Conservation (phyloP, 1,140 invertebrate species). For the Colletes gigas region DNA sequence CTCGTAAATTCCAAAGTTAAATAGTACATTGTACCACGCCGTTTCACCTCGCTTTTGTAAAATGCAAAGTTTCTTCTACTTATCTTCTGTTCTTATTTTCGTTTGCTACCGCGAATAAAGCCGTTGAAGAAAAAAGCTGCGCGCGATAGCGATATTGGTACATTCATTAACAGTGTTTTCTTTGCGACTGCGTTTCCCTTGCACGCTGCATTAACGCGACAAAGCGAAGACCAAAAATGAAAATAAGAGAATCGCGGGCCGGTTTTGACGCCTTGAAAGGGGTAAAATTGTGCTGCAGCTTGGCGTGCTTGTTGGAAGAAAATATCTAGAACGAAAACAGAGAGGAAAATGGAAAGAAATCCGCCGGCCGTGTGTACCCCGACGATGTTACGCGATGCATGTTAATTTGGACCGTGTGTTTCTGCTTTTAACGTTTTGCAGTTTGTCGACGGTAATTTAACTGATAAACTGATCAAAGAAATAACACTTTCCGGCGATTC, state of each 20-base stretch:
- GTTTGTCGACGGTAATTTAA: too few species aligned
- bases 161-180: constrained; percentile 57
- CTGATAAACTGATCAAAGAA: too few species aligned
- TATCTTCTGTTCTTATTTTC: too few species aligned
- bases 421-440: neutral
- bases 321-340: neutral
- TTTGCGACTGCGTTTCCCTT: neutral
- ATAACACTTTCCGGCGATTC: neutral
- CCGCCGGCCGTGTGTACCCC: too few species aligned
- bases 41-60: too few species aligned
- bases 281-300: neutral
- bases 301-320: neutral
- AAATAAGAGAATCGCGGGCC: constrained; percentile 36
- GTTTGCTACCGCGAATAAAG: too few species aligned
- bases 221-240: constrained; percentile 35
- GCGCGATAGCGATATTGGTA: constrained; percentile 43
- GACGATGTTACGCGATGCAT: neutral
- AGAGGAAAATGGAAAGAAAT: neutral
- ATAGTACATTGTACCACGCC: too few species aligned
- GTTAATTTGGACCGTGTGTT: constrained; percentile 6
- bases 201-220: constrained; percentile 11
- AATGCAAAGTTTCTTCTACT: too few species aligned
- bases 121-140: constrained; percentile 13
- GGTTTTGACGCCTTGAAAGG: constrained; percentile 27
- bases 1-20: too few species aligned